Evolutionary conservation across 2,888 invertebrate genomes (phyloP), one percentile per base, ranked within the genome.

Genomic region (Unio pictorum): DNA sequence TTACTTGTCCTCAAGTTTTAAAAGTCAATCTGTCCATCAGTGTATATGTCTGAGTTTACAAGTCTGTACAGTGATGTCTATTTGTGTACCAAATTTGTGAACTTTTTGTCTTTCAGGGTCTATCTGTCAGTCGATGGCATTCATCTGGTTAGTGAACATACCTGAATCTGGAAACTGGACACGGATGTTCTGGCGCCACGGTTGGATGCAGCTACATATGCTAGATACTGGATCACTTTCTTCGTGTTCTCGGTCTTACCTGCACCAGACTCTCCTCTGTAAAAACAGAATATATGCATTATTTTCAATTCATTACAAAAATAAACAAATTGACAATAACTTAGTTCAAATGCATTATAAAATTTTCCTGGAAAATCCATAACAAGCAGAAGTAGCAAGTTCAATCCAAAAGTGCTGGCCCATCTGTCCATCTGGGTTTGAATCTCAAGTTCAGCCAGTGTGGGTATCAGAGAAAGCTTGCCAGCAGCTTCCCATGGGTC

Each of bases 161-260:
- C 81, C 78, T 76, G 78, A 55, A 74, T 63, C 58, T 81, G 78
- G 34, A 80, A 64, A 64, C 76, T 80, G 65, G 84, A 83, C 7
- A 85, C 83, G 4, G 87, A 86, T 57, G 80, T 80, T 7, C 87
- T 80, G 66, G 74, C 69, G 20, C 83, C 79, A 58, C 87, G 83
- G 55, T 84, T 80, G 45, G 98, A 98, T 65, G 99, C 99, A 81
- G 99, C 99, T 69, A 99, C 99, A 91, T 97, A 98, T 61, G 99
- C 99, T 90, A 99, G 93, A 92, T 99, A 99, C 92, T 99, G 99
- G 89, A 99, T 99, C 68, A 99, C 99, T 93, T 99, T 99, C 92
- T 99, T 99, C 73, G 99, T 99, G 91, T 99, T 99, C 91, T 99
- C 99, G 66, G 99, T 99, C 92, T 99, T 99, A 81, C 99, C 99